Conservation (phyloP, 92 coral and sea anemone genomes). For the Umimayanthus kanabou region DNA sequence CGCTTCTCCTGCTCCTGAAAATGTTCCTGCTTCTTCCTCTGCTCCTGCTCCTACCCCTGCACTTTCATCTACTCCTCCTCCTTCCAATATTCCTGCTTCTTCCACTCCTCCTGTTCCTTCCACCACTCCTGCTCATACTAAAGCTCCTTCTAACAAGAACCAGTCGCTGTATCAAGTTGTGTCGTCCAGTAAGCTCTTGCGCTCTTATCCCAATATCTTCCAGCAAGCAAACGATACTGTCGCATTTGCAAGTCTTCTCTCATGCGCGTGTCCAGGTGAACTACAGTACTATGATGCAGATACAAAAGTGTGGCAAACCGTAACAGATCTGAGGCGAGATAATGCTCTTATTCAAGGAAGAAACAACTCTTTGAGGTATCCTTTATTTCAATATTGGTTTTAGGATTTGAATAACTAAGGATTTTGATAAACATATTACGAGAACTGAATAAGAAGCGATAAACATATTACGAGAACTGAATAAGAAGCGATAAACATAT, state of each 20-base stretch:
- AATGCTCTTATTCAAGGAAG: background rate
- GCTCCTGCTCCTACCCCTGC: background rate
- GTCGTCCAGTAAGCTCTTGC: too few relatives aligned
- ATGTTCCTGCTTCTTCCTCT: background rate
- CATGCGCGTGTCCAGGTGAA: background rate
- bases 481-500: too few relatives aligned
- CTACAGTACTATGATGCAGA: background rate
- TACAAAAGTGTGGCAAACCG: background rate
- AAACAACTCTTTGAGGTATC: conserved; percentile 16
- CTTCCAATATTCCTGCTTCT: background rate
- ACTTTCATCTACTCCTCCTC: background rate
- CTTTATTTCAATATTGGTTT: background rate
- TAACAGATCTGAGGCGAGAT: background rate
- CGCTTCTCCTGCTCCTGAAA: background rate
- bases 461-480: too few relatives aligned
- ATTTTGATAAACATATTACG: too few relatives aligned
- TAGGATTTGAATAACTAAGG: background rate
- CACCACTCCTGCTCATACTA: too few relatives aligned
- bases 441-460: too few relatives aligned
- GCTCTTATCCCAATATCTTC: too few relatives aligned
- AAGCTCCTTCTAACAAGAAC: too few relatives aligned
- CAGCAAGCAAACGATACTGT: background rate
- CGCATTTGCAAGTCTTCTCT: background rate
- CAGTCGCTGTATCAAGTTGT: too few relatives aligned
- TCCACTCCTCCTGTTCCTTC: background rate